phyloP scores from a whole-genome alignment of 2,113 vertebrate genomes.

The Heterocephalus glaber region DNA sequence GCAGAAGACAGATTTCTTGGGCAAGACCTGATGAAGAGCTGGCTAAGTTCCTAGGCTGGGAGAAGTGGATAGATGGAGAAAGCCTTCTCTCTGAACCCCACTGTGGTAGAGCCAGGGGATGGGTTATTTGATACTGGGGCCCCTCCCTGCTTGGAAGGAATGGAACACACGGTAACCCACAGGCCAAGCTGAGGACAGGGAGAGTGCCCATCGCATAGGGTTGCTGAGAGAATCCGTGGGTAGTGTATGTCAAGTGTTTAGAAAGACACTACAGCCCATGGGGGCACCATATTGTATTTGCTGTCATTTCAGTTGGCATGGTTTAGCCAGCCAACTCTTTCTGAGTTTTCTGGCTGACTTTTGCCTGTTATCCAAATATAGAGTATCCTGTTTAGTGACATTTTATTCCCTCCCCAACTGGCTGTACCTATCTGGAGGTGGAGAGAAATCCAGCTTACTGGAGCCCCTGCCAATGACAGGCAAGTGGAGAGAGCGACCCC shows the following conservation, averaged over 20 bases:
- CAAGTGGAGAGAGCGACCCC: not conserved
- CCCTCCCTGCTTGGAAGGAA: not conserved
- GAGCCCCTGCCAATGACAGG: not conserved
- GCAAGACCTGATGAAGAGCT: not conserved
- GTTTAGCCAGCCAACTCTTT: not conserved
- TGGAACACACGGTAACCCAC: not conserved
- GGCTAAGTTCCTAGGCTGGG: not conserved
- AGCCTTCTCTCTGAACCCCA: not conserved
- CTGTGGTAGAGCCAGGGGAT: not conserved
- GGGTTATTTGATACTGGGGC: not conserved
- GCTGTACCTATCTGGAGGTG: not conserved
- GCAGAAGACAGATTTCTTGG: not conserved
- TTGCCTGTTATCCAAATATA: not conserved
- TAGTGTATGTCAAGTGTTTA: fast-evolving
- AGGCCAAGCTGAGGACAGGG: not conserved
- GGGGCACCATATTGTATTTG: not conserved
- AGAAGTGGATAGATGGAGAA: not conserved
- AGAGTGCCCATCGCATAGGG: fast-evolving
- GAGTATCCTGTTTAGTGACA: not conserved
- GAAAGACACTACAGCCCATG: fast-evolving
- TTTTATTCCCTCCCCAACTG: not conserved
- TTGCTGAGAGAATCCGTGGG: not conserved
- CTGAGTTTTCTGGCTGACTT: not conserved
- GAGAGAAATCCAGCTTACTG: not conserved
- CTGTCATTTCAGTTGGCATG: not conserved